Base-by-base conservation (phyloP, 2,113 vertebrate species). In the Brachionichthys hirsutus region DNA sequence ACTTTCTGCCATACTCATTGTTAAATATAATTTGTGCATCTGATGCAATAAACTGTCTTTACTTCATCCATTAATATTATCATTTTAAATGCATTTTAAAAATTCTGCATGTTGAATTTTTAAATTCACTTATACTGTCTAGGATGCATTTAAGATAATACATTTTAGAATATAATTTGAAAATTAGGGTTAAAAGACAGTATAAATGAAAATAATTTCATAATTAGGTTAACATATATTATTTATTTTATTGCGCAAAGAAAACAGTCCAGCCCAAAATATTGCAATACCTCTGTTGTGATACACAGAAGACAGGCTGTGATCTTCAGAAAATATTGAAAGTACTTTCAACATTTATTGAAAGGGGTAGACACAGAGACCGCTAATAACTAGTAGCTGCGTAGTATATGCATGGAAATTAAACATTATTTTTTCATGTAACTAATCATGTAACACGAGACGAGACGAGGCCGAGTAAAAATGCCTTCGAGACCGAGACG, bases 191-290 rank as follows among this genome's bases (percentile, higher is more conserved):
- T n/a, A n/a, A 30, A 30, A 30, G 24, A 8, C 24, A 30, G 24
- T 30, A 6, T 30, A 30, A 30, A 2, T 30, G 3, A 8, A 30
- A 30, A 30, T 30, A 1, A 8, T 30, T 30, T 30, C 8, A 30
- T 30, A 30, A 30, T 30, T 6, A 30, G 8, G 4, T 30, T 30
- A 30, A 30, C 24, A 38, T 40, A 51, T 49, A 72, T 45, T 17
- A 70, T 73, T 55, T n/a, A 17, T 15, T 82, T 77, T 85, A 88
- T 89, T 89, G 85, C 88, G 88, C 86, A 80, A 42, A 88, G 59
- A 78, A 73, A 78, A 75, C 74, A 75, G 85, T n/a, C 88, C 84
- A 81, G 85, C 88, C 85, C 77, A 70, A 47, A 58, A 46, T 36
- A 42, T 67, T 63, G 15, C 38, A 68, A 54, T 51, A 9, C 65